Evolutionary conservation across 2,888 invertebrate genomes (phyloP).

Genomic region (Catotricha subobsoleta): DNA sequence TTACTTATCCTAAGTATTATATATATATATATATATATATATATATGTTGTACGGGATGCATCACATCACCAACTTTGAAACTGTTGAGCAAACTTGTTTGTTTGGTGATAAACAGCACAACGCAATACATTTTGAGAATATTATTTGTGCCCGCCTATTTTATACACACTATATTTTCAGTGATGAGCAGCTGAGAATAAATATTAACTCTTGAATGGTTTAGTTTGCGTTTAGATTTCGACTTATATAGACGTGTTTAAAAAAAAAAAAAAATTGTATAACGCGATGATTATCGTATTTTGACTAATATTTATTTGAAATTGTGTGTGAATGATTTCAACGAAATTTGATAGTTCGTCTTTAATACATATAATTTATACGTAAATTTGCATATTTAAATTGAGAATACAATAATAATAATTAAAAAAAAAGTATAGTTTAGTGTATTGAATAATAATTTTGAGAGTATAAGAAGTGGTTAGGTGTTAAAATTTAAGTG

Average conservation of each 20-base stretch:
- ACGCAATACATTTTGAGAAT: not conserved
- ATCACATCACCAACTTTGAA: no score
- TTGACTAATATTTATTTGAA: slow-evolving; percentile 1
- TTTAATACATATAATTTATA: no score
- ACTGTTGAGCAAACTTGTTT: not conserved
- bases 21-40: no score
- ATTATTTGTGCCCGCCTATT: not conserved
- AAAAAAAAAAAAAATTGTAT: not conserved
- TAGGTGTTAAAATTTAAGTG: not conserved
- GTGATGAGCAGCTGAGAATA: not conserved
- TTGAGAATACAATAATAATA: not conserved
- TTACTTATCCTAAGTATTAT: no score
- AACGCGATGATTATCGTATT: not conserved
- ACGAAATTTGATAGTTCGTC: not conserved
- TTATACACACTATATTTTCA: not conserved
- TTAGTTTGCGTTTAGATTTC: slow-evolving; percentile 5
- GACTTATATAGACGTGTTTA: slow-evolving; percentile 1
- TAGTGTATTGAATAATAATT: not conserved
- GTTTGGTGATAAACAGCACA: not conserved
- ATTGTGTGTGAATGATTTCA: not conserved
- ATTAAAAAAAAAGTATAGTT: not conserved
- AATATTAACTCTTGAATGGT: not conserved
- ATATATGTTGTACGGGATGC: no score
- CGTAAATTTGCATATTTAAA: no score
- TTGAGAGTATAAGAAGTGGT: no score